A percentile compares a stretch with the other conserved stretches of the same genome.
These are phyloP conservation scores for Zaprionus davidi DNA, from an alignment of 1,140 invertebrate species.

Conservation along the genomic window DNA sequence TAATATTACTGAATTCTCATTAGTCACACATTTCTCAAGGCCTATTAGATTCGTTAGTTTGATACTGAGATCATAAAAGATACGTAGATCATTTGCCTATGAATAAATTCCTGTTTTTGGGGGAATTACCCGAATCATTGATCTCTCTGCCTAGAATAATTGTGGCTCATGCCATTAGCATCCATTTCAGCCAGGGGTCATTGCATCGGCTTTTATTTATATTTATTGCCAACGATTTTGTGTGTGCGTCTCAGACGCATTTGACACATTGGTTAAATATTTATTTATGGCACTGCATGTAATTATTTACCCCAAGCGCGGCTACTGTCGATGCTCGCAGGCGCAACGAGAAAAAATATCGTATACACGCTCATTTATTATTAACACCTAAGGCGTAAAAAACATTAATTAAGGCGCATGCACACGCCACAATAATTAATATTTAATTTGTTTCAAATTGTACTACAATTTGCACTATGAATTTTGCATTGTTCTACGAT, in stretches of 20 bases:
- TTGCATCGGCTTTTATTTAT: not conserved
- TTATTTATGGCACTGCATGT: conserved; percentile 55
- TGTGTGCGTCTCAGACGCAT: conserved; percentile 9
- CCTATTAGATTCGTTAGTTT: too few species aligned
- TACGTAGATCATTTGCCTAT: not conserved
- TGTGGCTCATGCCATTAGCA: too few species aligned
- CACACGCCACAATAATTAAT: conserved; percentile 74
- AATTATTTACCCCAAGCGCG: conserved; percentile 50
- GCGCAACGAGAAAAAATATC: conserved; percentile 21
- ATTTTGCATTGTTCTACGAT: conserved; percentile 58
- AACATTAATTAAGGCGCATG: conserved; percentile 71
- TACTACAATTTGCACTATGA: conserved; percentile 26
- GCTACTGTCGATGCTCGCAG: conserved; percentile 24
- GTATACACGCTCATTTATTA: conserved; percentile 58
- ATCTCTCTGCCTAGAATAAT: not conserved
- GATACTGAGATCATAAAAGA: too few species aligned
- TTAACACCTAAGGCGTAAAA: conserved; percentile 75
- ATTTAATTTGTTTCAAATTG: conserved; percentile 68
- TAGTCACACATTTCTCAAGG: not conserved
- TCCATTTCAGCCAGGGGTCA: not conserved
- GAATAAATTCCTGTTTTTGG: not conserved
- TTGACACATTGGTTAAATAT: conserved; percentile 60
- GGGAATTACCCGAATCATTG: not conserved
- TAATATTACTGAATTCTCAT: not conserved
- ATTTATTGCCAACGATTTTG: conserved; percentile 15